Base-by-base conservation (phyloP, 1,140 invertebrate species). In the Ephestia elutella region DNA sequence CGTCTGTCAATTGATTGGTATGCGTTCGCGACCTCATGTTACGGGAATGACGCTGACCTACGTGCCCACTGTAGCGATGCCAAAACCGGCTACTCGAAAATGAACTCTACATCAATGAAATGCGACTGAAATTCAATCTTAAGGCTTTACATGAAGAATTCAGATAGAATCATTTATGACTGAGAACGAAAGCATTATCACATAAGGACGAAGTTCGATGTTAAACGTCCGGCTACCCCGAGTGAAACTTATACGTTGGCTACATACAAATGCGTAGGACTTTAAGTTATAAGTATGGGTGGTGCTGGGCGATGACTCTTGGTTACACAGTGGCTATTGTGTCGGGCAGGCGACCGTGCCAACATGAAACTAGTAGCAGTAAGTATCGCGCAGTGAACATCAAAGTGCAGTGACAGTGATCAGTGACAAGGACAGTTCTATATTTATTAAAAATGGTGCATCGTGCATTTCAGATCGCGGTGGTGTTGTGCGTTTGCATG, bases 231-330 rank as follows among this genome's bases (percentile, higher is more conserved):
- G 79, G 75, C 75, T 76, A 62, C 70, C 72, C 62, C 60, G 63
- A 81, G 85, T 85, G 85, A 86, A 87, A 87, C 66, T 59, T 57
- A 56, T 5, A 79, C 82, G 73, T 63, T 15, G 59, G 73, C 60
- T 80, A 77, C 82, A 87, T 87, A 84, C 78, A 77, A 86, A 86
- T 86, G 61, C 10, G 32, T 17, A 56, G n/a, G 35, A 38, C 62
- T 75, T 61, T 77, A 86, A 78, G 80, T 86, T 87, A 87, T 87
- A 87, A 86, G 82, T 86, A 86, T 83, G 64, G 73, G 81, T 81
- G 67, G 59, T 32, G 10, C 57, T 38, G 57, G 51, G 50, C 56
- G 62, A 64, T 64, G 71, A 17, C 60, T 69, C 70, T 78, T 60
- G 73, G 75, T 84, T 73, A 66, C 56, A 67, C 63, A 65, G 59